These are phyloP conservation scores for Halyomorpha halys DNA, from an alignment of 1,140 invertebrate genomes.

Conservation along the genomic window DNA sequence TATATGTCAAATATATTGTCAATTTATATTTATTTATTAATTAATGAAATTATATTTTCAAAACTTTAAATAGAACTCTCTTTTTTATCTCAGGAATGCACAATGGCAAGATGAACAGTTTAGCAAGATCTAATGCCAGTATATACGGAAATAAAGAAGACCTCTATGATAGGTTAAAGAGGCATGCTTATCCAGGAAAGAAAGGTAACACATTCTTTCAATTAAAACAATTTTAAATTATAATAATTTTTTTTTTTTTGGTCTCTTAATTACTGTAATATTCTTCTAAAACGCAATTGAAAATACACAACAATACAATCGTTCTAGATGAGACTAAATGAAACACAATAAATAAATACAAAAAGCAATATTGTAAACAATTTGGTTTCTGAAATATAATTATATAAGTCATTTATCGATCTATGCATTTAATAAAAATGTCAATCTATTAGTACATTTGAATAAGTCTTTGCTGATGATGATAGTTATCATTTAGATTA, in stretches of 20 bases:
- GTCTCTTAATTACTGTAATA: neutral
- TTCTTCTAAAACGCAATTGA: neutral
- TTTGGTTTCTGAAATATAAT: neutral
- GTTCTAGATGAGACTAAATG: neutral
- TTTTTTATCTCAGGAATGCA: slow-evolving; percentile 59
- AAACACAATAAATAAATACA: too few species aligned
- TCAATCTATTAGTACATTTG: too few species aligned
- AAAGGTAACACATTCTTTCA: slow-evolving; percentile 58
- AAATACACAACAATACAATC: neutral
- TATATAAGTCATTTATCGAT: too few species aligned
- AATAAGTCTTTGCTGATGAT: too few species aligned
- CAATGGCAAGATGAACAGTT: slow-evolving; percentile 75
- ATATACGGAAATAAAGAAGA: slow-evolving; percentile 93
- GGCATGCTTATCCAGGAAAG: slow-evolving; percentile 90
- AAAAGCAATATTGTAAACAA: neutral
- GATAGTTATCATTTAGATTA: too few species aligned
- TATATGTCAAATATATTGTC: too few species aligned
- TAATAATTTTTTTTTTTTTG: neutral
- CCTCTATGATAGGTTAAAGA: slow-evolving; percentile 86
- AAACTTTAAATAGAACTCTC: too few species aligned
- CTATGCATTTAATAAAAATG: too few species aligned
- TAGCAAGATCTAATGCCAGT: slow-evolving; percentile 82
- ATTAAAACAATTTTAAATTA: neutral
- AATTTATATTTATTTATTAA: too few species aligned
- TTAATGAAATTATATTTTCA: neutral